Evolutionary conservation across 1,140 invertebrate genomes (phyloP).

Genomic region (Capitella teleta): DNA sequence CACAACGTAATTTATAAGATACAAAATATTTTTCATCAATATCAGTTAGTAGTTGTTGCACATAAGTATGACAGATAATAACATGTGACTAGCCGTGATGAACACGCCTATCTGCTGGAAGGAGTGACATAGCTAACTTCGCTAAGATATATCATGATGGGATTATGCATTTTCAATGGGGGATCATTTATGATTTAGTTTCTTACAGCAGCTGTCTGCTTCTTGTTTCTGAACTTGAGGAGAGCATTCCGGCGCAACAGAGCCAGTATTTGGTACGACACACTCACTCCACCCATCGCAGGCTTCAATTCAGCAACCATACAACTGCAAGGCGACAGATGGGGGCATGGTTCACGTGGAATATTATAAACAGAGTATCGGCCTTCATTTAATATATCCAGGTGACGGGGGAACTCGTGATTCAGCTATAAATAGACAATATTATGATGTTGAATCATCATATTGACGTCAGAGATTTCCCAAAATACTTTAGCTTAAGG

Average conservation of each 20-base stretch:
- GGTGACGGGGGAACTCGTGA: too few species aligned
- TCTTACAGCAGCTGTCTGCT: background rate
- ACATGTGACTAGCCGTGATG: background rate
- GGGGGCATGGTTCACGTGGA: too few species aligned
- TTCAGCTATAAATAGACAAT: too few species aligned
- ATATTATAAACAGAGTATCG: too few species aligned
- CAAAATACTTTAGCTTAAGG: too few species aligned
- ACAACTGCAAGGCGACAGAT: too few species aligned
- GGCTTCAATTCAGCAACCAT: too few species aligned
- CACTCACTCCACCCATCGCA: background rate
- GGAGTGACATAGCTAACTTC: background rate
- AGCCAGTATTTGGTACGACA: background rate
- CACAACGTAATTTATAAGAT: too few species aligned
- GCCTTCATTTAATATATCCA: too few species aligned
- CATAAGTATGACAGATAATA: constrained; percentile 1
- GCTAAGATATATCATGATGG: background rate
- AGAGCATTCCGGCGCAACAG: constrained; percentile 2
- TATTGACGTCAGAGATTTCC: too few species aligned
- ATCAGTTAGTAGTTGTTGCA: background rate
- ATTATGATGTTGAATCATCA: too few species aligned
- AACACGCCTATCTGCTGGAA: background rate
- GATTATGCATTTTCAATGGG: background rate
- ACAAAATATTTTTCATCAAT: too few species aligned
- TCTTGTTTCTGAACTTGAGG: constrained; percentile 2
- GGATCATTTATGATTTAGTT: background rate